These are phyloP conservation scores for Leptodactylus fallax DNA, from an alignment of 2,797 vertebrate species.

Conservation along the genomic window DNA sequence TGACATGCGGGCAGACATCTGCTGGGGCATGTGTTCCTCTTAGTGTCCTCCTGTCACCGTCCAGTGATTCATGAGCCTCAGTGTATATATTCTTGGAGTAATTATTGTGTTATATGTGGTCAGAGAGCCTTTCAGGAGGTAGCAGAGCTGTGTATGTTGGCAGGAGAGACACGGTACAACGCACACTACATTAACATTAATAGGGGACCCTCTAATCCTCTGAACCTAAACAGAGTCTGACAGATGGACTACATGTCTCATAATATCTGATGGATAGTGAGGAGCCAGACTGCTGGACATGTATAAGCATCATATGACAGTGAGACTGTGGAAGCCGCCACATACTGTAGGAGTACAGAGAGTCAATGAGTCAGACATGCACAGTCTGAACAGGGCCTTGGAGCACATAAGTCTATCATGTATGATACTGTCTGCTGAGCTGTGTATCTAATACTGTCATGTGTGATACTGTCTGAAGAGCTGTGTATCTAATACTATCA, in stretches of 20 bases:
- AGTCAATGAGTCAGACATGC: too few species aligned
- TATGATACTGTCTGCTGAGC: too few species aligned
- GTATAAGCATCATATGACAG: too few species aligned
- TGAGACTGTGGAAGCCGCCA: too few species aligned
- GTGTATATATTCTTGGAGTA: slow-evolving; percentile 51
- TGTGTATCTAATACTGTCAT: too few species aligned
- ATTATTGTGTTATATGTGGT: slow-evolving; percentile 52
- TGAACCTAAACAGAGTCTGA: neutral
- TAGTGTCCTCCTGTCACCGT: neutral
- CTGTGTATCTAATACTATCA: too few species aligned
- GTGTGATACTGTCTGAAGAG: neutral
- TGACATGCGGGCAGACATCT: slow-evolving; percentile 39
- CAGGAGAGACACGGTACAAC: neutral
- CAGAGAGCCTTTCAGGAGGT: slow-evolving; percentile 3
- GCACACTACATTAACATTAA: neutral
- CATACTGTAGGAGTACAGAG: too few species aligned
- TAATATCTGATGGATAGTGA: neutral
- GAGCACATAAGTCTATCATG: too few species aligned
- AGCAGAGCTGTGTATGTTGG: neutral
- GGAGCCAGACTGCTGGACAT: too few species aligned
- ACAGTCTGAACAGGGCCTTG: too few species aligned
- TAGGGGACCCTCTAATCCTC: neutral
- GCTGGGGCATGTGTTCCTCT: slow-evolving; percentile 66
- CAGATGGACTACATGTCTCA: neutral
- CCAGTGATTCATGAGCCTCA: slow-evolving; percentile 20